phyloP scores from a whole-genome alignment of 2,888 invertebrate genomes.

The Drosophila siamana region DNA sequence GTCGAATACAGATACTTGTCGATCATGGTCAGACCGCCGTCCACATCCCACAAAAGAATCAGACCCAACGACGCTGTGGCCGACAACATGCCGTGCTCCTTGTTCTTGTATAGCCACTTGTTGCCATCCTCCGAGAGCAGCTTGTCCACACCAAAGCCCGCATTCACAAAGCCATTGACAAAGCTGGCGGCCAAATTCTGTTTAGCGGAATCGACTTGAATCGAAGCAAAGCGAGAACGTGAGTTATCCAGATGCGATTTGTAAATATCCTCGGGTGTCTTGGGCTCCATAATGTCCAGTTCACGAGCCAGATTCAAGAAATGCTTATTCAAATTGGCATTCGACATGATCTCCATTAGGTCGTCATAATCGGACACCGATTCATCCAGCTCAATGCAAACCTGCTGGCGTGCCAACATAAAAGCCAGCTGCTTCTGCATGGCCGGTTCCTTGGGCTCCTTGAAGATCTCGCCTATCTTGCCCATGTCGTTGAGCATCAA shows the following conservation, averaged over 20 bases:
- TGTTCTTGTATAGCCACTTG: slow-evolving; percentile 98
- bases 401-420: slow-evolving; percentile 97
- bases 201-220: slow-evolving; percentile 95
- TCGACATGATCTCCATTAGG: slow-evolving; percentile 95
- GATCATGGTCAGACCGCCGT: slow-evolving; percentile 98
- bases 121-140: slow-evolving; percentile 94
- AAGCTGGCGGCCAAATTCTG: slow-evolving; percentile 99
- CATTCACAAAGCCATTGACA: slow-evolving; percentile 99
- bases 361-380: slow-evolving; percentile 89
- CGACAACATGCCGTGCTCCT: slow-evolving; percentile 98
- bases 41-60: slow-evolving; percentile 98
- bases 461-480: slow-evolving; percentile 93
- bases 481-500: slow-evolving; percentile 94
- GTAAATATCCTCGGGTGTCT: slow-evolving; percentile 99
- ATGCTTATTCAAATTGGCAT: slow-evolving; percentile 96
- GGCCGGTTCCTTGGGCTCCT: slow-evolving; percentile 91
- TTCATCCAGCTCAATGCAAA: slow-evolving; percentile 92
- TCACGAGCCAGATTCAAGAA: slow-evolving; percentile 97
- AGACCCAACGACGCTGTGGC: slow-evolving; percentile 98
- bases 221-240: slow-evolving; percentile 90
- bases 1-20: slow-evolving; percentile 98
- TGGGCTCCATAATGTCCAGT: slow-evolving; percentile 99
- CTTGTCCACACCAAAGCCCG: slow-evolving; percentile 98
- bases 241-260: slow-evolving; percentile 98
- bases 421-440: slow-evolving; percentile 97